A percentile compares a stretch with the other conserved stretches of the same genome.
Conservation (phyloP, 1,140 invertebrate genomes). For the Zelostemma sp. region DNA sequence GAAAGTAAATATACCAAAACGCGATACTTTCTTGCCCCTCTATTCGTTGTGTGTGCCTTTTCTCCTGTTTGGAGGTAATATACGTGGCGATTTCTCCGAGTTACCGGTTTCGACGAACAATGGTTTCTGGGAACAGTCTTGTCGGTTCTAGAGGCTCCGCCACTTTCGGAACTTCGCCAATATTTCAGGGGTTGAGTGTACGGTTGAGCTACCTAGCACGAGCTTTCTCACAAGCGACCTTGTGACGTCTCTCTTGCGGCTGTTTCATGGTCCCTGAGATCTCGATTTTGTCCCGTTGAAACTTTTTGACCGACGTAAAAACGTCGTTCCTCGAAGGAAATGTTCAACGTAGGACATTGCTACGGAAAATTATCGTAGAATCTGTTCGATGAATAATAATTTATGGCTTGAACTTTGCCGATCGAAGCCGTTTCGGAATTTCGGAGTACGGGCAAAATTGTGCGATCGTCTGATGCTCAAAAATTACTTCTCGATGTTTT, state of each 20-base stretch:
- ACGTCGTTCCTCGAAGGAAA: background rate
- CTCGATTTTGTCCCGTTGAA: conserved; percentile 11
- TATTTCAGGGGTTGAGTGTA: conserved; percentile 58
- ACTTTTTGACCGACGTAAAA: conserved; percentile 15
- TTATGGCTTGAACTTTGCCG: no score
- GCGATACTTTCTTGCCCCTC: conserved; percentile 10
- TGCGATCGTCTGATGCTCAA: no score
- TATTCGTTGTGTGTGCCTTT: conserved; percentile 31
- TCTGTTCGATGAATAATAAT: no score
- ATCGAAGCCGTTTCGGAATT: no score
- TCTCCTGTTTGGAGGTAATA: conserved; percentile 55
- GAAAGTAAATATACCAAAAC: background rate
- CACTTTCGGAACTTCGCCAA: conserved; percentile 62
- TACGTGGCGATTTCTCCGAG: conserved; percentile 65
- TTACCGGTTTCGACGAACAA: conserved; percentile 62
- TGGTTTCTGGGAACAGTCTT: conserved; percentile 51
- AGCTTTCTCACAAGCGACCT: conserved; percentile 41
- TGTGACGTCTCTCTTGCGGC: conserved; percentile 50
- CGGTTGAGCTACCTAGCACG: conserved; percentile 7
- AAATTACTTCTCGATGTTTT: no score
- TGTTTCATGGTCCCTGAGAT: conserved; percentile 51
- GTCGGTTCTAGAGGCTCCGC: conserved; percentile 46
- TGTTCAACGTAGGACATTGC: background rate
- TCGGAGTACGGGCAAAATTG: no score
- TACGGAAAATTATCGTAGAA: no score